phyloP scores from a whole-genome alignment of 2,797 vertebrate genomes.

The Galago senegalensis region DNA sequence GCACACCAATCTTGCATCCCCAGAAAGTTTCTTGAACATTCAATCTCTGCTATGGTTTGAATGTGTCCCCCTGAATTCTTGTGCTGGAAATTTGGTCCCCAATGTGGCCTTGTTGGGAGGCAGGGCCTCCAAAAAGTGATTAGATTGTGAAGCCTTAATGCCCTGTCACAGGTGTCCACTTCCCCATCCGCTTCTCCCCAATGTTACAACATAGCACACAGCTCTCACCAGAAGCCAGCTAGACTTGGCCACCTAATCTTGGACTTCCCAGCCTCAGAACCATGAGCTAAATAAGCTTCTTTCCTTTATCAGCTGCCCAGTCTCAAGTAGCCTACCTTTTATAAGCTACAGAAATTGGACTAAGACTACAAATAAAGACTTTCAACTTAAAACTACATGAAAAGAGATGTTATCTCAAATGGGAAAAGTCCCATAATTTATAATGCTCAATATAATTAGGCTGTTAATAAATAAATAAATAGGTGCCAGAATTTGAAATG shows the following conservation, averaged over 20 bases:
- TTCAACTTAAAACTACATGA: not conserved
- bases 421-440: constrained; percentile 23
- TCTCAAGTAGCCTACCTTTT: not conserved
- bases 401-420: not conserved
- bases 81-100: not conserved
- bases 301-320: not conserved
- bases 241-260: not conserved
- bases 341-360: not conserved
- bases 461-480: not conserved
- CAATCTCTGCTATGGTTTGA: not conserved
- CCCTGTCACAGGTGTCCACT: fast-evolving
- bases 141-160: not conserved
- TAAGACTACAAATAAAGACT: constrained; percentile 46
- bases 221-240: not conserved
- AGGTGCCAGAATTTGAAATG: not conserved
- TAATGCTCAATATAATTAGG: not conserved
- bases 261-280: not conserved
- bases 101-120: not conserved
- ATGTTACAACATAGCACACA: not conserved
- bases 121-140: not conserved
- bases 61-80: not conserved
- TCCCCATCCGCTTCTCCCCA: not conserved
- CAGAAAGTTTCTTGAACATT: constrained; percentile 36
- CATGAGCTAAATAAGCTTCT: not conserved
- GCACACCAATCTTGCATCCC: not conserved